These are phyloP conservation scores for Gallinago paraguaiae DNA, from an alignment of 2,113 vertebrate genomes.

Conservation along the genomic window DNA sequence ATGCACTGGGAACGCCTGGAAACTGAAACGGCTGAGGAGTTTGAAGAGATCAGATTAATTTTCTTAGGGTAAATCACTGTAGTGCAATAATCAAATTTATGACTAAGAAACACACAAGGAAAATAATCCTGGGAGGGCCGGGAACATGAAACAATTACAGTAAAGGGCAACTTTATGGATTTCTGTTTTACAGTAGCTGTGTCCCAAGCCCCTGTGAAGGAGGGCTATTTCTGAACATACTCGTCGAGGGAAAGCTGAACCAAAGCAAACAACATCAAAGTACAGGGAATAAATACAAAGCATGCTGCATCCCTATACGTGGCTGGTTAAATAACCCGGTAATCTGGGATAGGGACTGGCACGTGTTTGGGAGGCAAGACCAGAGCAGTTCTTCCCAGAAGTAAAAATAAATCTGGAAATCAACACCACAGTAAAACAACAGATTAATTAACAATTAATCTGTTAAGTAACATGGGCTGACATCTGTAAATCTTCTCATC, in stretches of 20 bases:
- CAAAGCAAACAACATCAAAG: background rate
- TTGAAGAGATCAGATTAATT: slow-evolving; percentile 19
- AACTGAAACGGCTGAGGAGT: background rate
- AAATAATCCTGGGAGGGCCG: background rate
- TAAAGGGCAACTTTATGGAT: background rate
- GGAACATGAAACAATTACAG: background rate
- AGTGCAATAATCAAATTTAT: slow-evolving; percentile 27
- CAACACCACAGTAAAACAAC: background rate
- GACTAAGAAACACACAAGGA: background rate
- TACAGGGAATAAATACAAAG: background rate
- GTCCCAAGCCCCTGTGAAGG: background rate
- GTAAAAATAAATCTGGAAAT: background rate
- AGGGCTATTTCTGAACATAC: background rate
- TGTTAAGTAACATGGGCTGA: background rate
- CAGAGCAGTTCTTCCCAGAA: background rate
- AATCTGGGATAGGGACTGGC: background rate
- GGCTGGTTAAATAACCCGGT: background rate
- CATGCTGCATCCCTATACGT: background rate
- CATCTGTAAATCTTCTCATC: too few relatives aligned
- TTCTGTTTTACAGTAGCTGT: background rate
- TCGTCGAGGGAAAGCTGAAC: background rate
- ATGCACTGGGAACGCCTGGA: background rate
- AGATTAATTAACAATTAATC: background rate
- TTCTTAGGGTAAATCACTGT: background rate
- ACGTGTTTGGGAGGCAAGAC: background rate